Base-by-base conservation (phyloP, 2,888 invertebrate genomes). In the Chymomyza procnemis region DNA sequence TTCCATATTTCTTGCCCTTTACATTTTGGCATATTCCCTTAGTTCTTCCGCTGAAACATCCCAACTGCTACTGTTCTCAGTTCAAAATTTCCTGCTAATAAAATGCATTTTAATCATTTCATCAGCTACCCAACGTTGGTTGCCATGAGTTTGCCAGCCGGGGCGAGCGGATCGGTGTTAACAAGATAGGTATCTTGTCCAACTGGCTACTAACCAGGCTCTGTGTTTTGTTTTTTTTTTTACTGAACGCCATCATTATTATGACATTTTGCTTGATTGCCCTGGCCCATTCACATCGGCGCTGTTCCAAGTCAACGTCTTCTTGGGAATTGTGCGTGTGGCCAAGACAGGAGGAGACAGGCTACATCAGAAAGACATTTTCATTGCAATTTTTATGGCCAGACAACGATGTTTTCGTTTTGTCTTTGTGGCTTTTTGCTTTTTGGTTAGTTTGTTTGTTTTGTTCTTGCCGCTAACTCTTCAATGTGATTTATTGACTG, bases 191-290 rank as follows among this genome's bases (percentile, higher is more conserved):
- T 76, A 78, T 83, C 78, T 81, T 87, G 77, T 67, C 61, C 52
- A 58, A 46, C 61, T 46, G 60, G 22, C 66, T 56, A 66, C 66
- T 54, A 66, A 21, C 19, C 14, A 18, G 18, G 22, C 21, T 54
- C 19, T 59, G 62, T 26, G 66, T 30, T 66, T 66, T 26, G 26
- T 26, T 0, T 26, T 26, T n/a, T n/a, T n/a, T n/a, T n/a, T 68
- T 48, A 62, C 61, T 73, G 68, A 70, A 86, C 88, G 88, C 88
- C 88, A 88, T 87, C 88, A 88, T 88, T 88, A 87, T 87, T 84
- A 85, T 88, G 87, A 87, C 88, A 88, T 88, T 87, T 82, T 75
- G 78, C 71, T 85, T 82, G 84, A 84, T 87, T 82, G 79, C 69
- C 69, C 73, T 71, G 75, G 75, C 61, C 72, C 69, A 69, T 71